Evolutionary conservation across 2,888 invertebrate species (phyloP).

Genomic region (Micropterix aruncella): DNA sequence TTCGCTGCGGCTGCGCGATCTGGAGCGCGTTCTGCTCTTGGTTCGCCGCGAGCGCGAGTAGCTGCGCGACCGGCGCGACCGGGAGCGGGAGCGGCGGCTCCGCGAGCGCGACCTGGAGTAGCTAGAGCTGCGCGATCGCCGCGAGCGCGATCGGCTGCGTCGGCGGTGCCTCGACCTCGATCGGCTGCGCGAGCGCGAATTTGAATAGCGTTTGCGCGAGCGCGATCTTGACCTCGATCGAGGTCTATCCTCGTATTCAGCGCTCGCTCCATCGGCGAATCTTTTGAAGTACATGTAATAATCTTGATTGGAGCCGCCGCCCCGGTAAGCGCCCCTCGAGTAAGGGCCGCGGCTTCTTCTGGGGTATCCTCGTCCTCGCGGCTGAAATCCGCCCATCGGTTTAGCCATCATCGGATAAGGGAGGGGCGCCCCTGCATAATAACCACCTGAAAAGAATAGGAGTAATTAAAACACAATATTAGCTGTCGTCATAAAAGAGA

Average conservation of each 20-base stretch:
- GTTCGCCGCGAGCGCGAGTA: constrained; percentile 15
- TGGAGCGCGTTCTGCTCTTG: constrained; percentile 21
- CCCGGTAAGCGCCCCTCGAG: constrained; percentile 17
- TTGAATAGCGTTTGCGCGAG: constrained; percentile 14
- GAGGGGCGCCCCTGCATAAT: constrained; percentile 25
- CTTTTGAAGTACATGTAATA: constrained; percentile 44
- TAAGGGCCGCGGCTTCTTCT: constrained; percentile 12
- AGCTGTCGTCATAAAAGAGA: no score
- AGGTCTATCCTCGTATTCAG: constrained; percentile 36
- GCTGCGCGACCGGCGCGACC: constrained; percentile 16
- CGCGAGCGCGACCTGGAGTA: constrained; percentile 21
- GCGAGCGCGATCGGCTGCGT: background rate
- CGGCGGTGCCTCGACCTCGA: constrained; percentile 14
- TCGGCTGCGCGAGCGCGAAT: constrained; percentile 16
- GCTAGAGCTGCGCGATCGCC: constrained; percentile 13
- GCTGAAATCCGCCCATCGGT: constrained; percentile 17
- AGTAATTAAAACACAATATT: no score
- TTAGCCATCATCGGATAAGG: constrained; percentile 13
- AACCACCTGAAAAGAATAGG: constrained; percentile 3
- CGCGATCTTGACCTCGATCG: constrained; percentile 20
- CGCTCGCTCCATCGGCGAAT: constrained; percentile 38
- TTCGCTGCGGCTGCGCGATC: constrained; percentile 19
- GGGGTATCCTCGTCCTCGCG: constrained; percentile 14
- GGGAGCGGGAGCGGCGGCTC: constrained; percentile 23
- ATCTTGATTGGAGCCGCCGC: constrained; percentile 25